Evolutionary conservation across 1,140 invertebrate species (phyloP).

Genomic region (Drosophila elegans): DNA sequence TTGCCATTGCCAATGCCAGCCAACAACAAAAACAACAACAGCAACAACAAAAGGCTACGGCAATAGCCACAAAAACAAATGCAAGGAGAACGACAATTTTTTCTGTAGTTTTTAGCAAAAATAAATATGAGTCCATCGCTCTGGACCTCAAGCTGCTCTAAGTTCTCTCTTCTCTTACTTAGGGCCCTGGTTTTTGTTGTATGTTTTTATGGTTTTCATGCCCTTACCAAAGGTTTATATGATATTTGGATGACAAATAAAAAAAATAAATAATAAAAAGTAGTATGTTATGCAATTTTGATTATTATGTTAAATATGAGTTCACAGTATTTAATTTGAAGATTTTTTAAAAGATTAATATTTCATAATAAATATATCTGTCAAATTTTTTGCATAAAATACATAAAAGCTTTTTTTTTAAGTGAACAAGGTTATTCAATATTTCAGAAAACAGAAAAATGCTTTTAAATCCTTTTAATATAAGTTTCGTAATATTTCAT

Average conservation of each 20-base stretch:
- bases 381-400: no score
- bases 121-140: slow-evolving; percentile 71
- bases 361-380: no score
- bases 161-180: background rate
- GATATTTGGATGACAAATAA: background rate
- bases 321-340: no score
- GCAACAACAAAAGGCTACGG: slow-evolving; percentile 22
- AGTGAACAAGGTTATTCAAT: no score
- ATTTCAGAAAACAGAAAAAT: no score
- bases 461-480: no score
- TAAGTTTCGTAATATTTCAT: no score
- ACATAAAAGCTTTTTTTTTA: no score
- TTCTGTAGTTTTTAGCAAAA: slow-evolving; percentile 51
- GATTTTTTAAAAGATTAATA: no score
- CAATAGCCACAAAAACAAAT: slow-evolving; percentile 45
- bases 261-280: no score
- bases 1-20: slow-evolving; percentile 71
- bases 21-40: slow-evolving; percentile 35
- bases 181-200: slow-evolving; percentile 10
- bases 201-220: slow-evolving; percentile 20
- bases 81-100: slow-evolving; percentile 59
- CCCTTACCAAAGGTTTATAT: background rate
- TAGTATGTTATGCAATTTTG: no score
- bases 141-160: slow-evolving; percentile 30
- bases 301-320: no score